phyloP scores from a whole-genome alignment of 2,113 vertebrate species.

The Tamias sibiricus region DNA sequence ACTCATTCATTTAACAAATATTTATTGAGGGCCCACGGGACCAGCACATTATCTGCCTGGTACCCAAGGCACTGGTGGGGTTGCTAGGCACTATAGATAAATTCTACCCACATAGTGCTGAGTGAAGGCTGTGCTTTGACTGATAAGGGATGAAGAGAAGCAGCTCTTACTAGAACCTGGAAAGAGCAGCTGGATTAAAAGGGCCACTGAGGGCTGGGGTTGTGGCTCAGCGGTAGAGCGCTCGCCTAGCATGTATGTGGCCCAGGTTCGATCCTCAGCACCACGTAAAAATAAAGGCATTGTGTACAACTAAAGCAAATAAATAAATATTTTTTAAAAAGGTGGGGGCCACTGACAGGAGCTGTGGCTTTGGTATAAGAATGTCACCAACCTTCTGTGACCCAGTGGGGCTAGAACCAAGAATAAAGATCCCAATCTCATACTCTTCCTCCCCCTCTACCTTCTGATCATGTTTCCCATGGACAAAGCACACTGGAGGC shows the following conservation, averaged over 20 bases:
- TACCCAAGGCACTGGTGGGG: neutral
- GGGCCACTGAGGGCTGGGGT: neutral
- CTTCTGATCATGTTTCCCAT: neutral
- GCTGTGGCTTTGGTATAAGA: neutral
- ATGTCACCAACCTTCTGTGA: neutral
- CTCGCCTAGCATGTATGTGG: too few species aligned
- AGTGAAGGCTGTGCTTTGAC: neutral
- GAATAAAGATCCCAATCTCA: neutral
- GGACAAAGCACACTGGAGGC: neutral
- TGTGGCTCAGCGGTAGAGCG: too few species aligned
- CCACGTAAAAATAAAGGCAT: too few species aligned
- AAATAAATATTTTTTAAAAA: too few species aligned
- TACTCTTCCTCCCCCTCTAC: too few species aligned
- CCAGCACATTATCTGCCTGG: neutral
- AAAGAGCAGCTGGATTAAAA: neutral
- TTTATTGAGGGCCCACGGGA: neutral
- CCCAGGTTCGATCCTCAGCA: too few species aligned
- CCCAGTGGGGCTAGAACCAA: neutral
- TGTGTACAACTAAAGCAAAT: too few species aligned
- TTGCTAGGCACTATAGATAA: neutral
- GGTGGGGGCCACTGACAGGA: neutral
- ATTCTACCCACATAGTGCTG: fast-evolving
- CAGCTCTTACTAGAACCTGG: neutral
- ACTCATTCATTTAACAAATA: neutral
- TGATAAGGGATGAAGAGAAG: neutral